Percentiles rank a stretch among this genome's conserved stretches.
phyloP scores from a whole-genome alignment of 1,140 invertebrate species.

The Olivierus martensii region DNA sequence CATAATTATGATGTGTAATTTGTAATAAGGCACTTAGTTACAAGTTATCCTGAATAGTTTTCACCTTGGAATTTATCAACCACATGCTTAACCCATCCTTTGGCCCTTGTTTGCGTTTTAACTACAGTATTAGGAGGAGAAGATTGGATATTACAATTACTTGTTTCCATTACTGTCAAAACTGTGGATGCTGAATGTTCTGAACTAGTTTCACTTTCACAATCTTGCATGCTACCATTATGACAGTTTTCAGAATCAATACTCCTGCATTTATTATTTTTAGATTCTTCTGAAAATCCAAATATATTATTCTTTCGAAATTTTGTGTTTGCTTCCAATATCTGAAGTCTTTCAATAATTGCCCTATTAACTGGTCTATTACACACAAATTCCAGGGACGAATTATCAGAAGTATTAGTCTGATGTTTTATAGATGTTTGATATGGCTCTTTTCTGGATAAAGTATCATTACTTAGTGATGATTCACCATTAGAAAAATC shows the following conservation, averaged over 20 bases:
- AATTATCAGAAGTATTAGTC: constrained; percentile 23
- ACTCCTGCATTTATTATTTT: constrained; percentile 24
- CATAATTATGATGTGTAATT: too few species aligned
- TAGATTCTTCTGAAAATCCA: constrained; percentile 16
- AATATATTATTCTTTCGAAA: constrained; percentile 17
- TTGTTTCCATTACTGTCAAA: constrained; percentile 30
- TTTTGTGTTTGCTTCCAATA: constrained; percentile 22
- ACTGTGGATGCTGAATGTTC: constrained; percentile 33
- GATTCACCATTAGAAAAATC: constrained; percentile 17
- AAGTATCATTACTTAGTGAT: background rate
- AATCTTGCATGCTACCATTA: constrained; percentile 19
- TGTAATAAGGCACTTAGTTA: too few species aligned
- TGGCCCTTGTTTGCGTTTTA: constrained; percentile 18
- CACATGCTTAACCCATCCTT: constrained; percentile 38
- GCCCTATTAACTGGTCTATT: constrained; percentile 11
- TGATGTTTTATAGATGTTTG: constrained; percentile 20
- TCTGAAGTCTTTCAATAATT: constrained; percentile 24
- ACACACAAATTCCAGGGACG: constrained; percentile 12
- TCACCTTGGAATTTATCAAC: constrained; percentile 35
- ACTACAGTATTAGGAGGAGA: constrained; percentile 11
- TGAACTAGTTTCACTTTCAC: constrained; percentile 33
- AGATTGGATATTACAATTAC: constrained; percentile 11
- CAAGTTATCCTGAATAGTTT: background rate
- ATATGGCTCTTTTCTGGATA: background rate
- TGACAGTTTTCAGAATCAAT: constrained; percentile 25